Conservation (phyloP, 92 coral and sea anemone species). For the Actinernus sp. region DNA sequence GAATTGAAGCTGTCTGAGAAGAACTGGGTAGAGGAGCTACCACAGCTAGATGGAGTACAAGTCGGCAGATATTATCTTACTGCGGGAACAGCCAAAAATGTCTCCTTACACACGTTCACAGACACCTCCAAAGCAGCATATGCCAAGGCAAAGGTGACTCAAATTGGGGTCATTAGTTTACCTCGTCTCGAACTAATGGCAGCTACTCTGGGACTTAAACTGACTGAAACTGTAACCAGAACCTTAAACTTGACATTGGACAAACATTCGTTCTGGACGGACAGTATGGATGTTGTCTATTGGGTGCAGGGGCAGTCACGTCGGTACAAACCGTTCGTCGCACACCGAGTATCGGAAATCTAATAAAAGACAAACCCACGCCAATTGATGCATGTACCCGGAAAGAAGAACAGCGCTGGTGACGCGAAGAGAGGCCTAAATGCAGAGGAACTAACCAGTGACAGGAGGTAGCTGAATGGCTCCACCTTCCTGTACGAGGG, state of each 20-base stretch:
- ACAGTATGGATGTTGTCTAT: conserved; percentile 41
- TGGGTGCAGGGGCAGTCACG: conserved; percentile 67
- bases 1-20: background rate
- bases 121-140: conserved; percentile 52
- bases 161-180: conserved; percentile 16
- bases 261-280: conserved; percentile 39
- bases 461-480: conserved; percentile 22
- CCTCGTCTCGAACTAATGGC: conserved; percentile 57
- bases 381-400: conserved; percentile 58
- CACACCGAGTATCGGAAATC: conserved; percentile 39
- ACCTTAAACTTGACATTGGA: conserved; percentile 16
- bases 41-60: conserved; percentile 5
- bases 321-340: conserved; percentile 56
- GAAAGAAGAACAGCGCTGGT: conserved; percentile 40
- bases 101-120: conserved; percentile 26
- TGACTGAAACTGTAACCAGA: conserved; percentile 16
- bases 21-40: conserved; percentile 24
- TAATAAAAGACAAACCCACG: conserved; percentile 37
- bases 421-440: conserved; percentile 37
- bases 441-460: conserved; percentile 10
- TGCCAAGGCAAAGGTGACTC: conserved; percentile 11
- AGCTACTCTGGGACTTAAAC: conserved; percentile 35
- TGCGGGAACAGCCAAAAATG: background rate
- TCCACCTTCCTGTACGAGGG: conserved; percentile 26
- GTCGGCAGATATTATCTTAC: conserved; percentile 3